Percentiles rank a stretch among this genome's conserved stretches.
phyloP scores from a whole-genome alignment of 2,888 invertebrate species.

The Trichopoda pennipes region DNA sequence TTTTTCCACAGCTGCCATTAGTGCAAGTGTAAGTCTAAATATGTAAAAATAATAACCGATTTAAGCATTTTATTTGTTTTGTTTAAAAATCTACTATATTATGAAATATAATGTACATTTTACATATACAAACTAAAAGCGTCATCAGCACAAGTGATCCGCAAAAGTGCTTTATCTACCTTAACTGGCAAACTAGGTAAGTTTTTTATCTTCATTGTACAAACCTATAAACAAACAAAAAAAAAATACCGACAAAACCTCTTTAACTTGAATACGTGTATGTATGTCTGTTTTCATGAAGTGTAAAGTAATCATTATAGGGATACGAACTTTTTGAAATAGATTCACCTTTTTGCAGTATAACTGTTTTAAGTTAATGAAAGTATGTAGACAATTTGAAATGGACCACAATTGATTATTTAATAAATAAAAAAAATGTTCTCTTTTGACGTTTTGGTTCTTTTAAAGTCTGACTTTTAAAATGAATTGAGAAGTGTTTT shows the following conservation, averaged over 20 bases:
- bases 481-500: not conserved
- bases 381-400: not conserved
- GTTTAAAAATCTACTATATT: slow-evolving; percentile 68
- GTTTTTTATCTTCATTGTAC: slow-evolving; percentile 81
- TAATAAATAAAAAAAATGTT: too few relatives aligned
- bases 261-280: not conserved
- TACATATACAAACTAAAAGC: slow-evolving; percentile 79
- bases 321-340: slow-evolving; percentile 12
- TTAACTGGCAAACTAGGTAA: slow-evolving; percentile 95
- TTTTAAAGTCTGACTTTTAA: not conserved
- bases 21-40: slow-evolving; percentile 67
- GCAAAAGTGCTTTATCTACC: slow-evolving; percentile 94
- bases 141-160: slow-evolving; percentile 83
- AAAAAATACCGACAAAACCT: not conserved
- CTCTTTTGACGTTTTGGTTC: not conserved
- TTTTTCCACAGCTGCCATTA: slow-evolving; percentile 70
- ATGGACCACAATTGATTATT: not conserved
- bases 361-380: not conserved
- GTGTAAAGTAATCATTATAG: slow-evolving; percentile 8
- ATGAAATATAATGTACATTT: slow-evolving; percentile 74
- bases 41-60: slow-evolving; percentile 37
- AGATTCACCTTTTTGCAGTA: not conserved
- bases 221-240: not conserved
- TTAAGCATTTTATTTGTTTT: slow-evolving; percentile 54
- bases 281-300: not conserved